Base-by-base conservation (phyloP, 2,113 vertebrate species). In the Morone saxatilis region DNA sequence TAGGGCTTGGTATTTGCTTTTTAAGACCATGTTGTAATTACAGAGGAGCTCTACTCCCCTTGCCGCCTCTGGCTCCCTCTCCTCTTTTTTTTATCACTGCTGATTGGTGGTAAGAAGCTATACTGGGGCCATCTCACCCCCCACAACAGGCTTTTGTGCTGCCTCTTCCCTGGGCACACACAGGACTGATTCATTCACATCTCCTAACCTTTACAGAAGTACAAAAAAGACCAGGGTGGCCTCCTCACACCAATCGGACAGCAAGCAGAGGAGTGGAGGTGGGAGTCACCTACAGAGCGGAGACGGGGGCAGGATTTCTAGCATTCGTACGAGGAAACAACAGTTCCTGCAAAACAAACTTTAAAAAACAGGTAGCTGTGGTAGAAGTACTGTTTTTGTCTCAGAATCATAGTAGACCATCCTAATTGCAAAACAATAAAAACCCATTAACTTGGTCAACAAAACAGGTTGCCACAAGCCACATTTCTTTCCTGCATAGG, bases 1-100 rank as follows among this genome's bases (percentile, higher is more conserved):
- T 86, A 95, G 92, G 95, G 95, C 76, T 95, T 93, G 96, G 95
- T 94, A 96, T 97, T 95, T 96, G 92, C 91, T 90, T 95, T 95
- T 95, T 88, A 94, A 91, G 94, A 90, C 95, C 91, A 84, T 94
- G 95, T 95, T 95, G 93, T 96, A 95, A 96, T 96, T 95, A 96
- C 94, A 94, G 93, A 96, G 95, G 93, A 94, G 95, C 95, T 85
- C 87, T 50, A 72, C 88, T 91, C 86, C 87, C 89, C 78, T 86
- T 63, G 81, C 84, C 20, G 92, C 86, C 92, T 94, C 84, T 91
- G 86, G 88, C 91, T 36, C 31, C 40, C 74, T 89, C 68, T 36
- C 47, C 76, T 86, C 85, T 69, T 78, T 86, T 81, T 87, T 61
- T 68, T 90, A 89, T 94, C 82, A 87, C 86, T 93, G 85, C 83